Evolutionary conservation across 2,113 vertebrate genomes (phyloP).

Genomic region (rabbit (Oryctolagus cuniculus)): mOryCun1.1 NC_091443.1:87776001-87776500

Average conservation of each 20-base stretch:
- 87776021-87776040: neutral
- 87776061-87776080: constrained; percentile 47
- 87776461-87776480: neutral
- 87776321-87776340: neutral
- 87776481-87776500: neutral
- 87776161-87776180: neutral
- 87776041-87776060: constrained; percentile 6
- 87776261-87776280: constrained; percentile 16
- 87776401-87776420: neutral
- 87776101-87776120: constrained; percentile 75
- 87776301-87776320: constrained; percentile 4
- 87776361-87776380: neutral
- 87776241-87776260: neutral
- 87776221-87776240: neutral
- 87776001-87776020: neutral
- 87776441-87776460: too few species aligned
- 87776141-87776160: neutral
- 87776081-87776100: constrained; percentile 74
- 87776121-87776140: constrained; percentile 81
- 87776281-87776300: constrained; percentile 20
- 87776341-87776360: neutral
- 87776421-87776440: neutral
- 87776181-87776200: neutral
- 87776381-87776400: neutral
- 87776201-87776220: neutral